phyloP scores from a whole-genome alignment of 2,888 invertebrate genomes.

The Ormyrus labotus region DNA sequence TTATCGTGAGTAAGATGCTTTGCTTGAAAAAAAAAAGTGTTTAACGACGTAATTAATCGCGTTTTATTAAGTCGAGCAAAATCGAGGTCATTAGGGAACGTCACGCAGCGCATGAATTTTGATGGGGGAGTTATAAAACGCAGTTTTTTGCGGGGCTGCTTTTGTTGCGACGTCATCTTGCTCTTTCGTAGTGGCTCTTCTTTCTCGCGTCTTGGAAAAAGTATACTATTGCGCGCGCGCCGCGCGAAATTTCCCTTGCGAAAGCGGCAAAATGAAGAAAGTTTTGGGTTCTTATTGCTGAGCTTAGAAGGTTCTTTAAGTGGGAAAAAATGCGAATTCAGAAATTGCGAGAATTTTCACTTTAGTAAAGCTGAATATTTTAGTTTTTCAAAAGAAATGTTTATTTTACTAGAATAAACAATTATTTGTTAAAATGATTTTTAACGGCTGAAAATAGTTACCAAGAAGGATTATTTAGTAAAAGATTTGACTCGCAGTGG shows the following conservation, averaged over 20 bases:
- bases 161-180: not conserved
- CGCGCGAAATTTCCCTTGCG: conserved; percentile 3
- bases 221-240: not conserved
- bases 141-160: conserved; percentile 1
- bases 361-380: too few relatives aligned
- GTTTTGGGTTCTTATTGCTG: not conserved
- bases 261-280: conserved; percentile 9
- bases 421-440: too few relatives aligned
- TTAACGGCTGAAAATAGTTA: too few relatives aligned
- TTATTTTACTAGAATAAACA: too few relatives aligned
- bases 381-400: too few relatives aligned
- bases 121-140: conserved; percentile 41
- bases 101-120: conserved; percentile 61
- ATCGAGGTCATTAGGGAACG: conserved; percentile 58
- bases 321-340: too few relatives aligned
- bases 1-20: too few relatives aligned
- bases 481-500: too few relatives aligned
- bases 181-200: not conserved
- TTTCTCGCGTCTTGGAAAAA: not conserved
- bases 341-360: too few relatives aligned
- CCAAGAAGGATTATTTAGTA: too few relatives aligned
- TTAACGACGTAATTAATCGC: conserved; percentile 46
- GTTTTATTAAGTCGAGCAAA: conserved; percentile 44
- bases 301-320: conserved; percentile 4
- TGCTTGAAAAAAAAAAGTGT: not conserved